Conservation (phyloP, 2,888 invertebrate genomes). For the Nephrotoma appendiculata region DNA sequence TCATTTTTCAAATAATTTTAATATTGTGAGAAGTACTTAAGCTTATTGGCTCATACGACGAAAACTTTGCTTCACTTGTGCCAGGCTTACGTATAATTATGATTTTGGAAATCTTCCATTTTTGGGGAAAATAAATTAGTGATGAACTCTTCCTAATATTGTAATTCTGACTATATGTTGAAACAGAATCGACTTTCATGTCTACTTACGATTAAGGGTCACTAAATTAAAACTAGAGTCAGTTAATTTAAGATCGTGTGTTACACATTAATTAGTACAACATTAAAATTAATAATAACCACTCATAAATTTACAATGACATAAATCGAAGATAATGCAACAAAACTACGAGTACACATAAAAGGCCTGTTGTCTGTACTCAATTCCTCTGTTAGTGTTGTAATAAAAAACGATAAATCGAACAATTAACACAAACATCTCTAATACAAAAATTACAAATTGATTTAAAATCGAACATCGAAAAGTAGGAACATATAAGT, state of each 20-base stretch:
- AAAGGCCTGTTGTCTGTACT: background rate
- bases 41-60: too few relatives aligned
- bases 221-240: too few relatives aligned
- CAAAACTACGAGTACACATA: background rate
- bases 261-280: background rate
- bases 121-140: background rate
- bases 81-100: too few relatives aligned
- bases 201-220: too few relatives aligned
- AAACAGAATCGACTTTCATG: too few relatives aligned
- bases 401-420: background rate
- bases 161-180: too few relatives aligned
- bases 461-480: background rate
- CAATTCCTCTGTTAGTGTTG: background rate
- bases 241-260: too few relatives aligned
- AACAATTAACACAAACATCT: background rate
- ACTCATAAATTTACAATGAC: background rate
- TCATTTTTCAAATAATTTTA: too few relatives aligned
- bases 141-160: background rate
- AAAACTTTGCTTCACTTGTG: too few relatives aligned
- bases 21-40: too few relatives aligned
- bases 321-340: background rate
- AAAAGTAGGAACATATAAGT: background rate
- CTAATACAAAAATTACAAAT: background rate
- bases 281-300: background rate
- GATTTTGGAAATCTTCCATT: too few relatives aligned